These are phyloP conservation scores for Lacerta bilineata DNA, from an alignment of 2,797 vertebrate species.

Conservation along the genomic window DNA sequence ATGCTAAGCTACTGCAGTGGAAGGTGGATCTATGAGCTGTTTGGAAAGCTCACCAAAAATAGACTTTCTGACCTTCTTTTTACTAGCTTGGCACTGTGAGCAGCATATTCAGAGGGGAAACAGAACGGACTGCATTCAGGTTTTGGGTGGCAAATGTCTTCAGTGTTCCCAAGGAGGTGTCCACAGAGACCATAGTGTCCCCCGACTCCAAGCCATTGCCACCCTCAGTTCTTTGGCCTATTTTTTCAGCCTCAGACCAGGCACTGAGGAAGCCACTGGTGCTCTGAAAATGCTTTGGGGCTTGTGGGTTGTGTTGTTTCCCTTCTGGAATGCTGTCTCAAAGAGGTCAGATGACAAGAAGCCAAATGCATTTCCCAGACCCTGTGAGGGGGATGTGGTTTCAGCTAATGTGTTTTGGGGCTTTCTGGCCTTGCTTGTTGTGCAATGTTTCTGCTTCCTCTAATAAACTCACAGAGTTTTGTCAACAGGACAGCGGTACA, in stretches of 20 bases:
- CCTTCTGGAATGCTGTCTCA: constrained; percentile 21
- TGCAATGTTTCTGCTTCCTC: not conserved
- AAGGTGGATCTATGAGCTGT: not conserved
- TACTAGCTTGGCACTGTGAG: not conserved
- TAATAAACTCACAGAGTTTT: not conserved
- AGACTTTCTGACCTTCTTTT: not conserved
- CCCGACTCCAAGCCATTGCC: not conserved
- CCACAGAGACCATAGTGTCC: not conserved
- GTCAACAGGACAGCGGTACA: no score
- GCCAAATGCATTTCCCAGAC: constrained; percentile 22
- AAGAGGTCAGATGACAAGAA: constrained; percentile 29
- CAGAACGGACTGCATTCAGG: not conserved
- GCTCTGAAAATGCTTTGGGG: not conserved
- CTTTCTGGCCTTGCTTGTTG: constrained; percentile 28
- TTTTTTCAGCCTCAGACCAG: not conserved
- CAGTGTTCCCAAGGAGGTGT: not conserved
- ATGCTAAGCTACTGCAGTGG: not conserved
- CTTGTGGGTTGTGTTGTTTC: not conserved
- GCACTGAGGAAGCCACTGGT: not conserved
- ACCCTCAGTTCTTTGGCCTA: not conserved
- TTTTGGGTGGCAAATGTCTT: not conserved
- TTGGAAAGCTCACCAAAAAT: not conserved
- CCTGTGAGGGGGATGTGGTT: constrained; percentile 1
- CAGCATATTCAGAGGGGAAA: not conserved
- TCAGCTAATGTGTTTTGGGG: not conserved